These are phyloP conservation scores for Helobdella robusta DNA, from an alignment of 2,888 invertebrate genomes.

Conservation along the genomic window DNA sequence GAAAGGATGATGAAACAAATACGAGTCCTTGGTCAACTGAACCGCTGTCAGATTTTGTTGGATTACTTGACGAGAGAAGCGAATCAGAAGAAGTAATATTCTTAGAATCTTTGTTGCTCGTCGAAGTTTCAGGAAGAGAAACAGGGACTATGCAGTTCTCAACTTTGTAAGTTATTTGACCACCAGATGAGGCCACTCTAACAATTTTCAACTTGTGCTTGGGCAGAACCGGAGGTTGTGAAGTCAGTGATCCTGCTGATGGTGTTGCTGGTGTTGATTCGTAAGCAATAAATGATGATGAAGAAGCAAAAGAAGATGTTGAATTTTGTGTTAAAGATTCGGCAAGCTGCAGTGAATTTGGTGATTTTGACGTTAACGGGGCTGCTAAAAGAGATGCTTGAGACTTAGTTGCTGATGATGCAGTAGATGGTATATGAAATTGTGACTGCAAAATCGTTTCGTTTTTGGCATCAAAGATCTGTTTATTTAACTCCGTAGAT, in stretches of 20 bases:
- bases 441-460: no score
- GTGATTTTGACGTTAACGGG: background rate
- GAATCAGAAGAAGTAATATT: background rate
- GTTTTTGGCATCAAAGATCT: no score
- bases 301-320: conserved; percentile 4
- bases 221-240: background rate
- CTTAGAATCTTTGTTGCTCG: conserved; percentile 2
- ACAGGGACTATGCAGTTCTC: conserved; percentile 17
- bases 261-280: background rate
- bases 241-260: background rate
- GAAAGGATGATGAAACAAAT: background rate
- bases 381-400: conserved; percentile 8
- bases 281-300: conserved; percentile 17
- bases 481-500: no score
- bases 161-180: conserved; percentile 31
- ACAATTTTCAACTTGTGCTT: conserved; percentile 31
- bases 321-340: no score
- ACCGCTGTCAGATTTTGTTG: background rate
- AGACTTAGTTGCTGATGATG: background rate
- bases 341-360: background rate
- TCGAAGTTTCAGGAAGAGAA: background rate
- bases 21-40: background rate
- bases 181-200: conserved; percentile 33
- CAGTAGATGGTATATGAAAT: no score
- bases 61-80: background rate